A percentile compares a stretch with the other conserved stretches of the same genome.
phyloP scores from a whole-genome alignment of 2,797 vertebrate genomes.

The Steatocranus sp. region DNA sequence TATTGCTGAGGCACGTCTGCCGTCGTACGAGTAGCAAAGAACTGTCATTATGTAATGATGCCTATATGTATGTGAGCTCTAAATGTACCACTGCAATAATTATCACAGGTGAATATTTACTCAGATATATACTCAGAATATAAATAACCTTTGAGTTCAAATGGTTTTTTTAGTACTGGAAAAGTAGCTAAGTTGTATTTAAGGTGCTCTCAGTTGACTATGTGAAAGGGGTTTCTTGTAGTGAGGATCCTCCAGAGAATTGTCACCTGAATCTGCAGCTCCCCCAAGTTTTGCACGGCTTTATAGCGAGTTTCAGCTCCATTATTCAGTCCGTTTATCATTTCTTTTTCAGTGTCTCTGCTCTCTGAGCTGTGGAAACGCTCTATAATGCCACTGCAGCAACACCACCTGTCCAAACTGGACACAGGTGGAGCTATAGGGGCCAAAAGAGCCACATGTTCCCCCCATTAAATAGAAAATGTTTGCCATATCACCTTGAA shows the following conservation, averaged over 20 bases:
- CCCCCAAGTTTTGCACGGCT: accelerated
- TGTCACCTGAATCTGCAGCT: background rate
- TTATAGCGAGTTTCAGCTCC: accelerated
- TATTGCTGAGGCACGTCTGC: background rate
- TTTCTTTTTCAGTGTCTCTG: background rate
- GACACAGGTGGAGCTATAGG: background rate
- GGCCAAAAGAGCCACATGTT: background rate
- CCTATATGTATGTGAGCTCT: background rate
- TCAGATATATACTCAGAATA: background rate
- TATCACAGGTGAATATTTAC: background rate
- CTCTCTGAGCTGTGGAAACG: background rate
- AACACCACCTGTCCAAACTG: accelerated
- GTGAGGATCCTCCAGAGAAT: background rate
- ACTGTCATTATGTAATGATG: background rate
- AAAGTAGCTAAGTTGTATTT: background rate
- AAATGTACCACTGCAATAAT: background rate
- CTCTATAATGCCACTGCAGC: background rate
- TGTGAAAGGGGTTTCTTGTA: accelerated
- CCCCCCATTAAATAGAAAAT: accelerated
- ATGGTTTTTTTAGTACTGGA: background rate
- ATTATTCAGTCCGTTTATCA: accelerated
- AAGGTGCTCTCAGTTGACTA: background rate
- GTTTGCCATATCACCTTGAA: accelerated
- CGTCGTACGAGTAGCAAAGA: background rate
- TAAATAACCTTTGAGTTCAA: background rate